Evolutionary conservation across 2,888 invertebrate species (phyloP).

Genomic region (Matsumyia berberina): DNA sequence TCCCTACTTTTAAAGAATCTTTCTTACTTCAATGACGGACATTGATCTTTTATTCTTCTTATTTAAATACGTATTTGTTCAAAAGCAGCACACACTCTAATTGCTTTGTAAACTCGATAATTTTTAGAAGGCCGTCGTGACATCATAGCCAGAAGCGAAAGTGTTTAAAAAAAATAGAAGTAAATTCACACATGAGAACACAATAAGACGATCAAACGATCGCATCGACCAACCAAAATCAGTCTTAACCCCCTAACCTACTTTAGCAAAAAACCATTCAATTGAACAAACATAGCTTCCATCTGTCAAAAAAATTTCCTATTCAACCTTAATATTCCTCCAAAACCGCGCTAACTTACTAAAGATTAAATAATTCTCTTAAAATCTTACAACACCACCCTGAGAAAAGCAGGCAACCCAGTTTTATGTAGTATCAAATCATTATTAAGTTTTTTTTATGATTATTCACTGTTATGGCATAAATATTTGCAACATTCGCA

Average conservation of each 20-base stretch:
- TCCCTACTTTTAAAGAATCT: too few species aligned
- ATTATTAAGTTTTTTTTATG: slow-evolving; percentile 33
- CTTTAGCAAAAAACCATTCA: background rate
- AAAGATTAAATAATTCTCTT: slow-evolving; percentile 1
- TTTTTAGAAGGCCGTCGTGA: too few species aligned
- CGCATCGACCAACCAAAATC: background rate
- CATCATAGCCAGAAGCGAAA: too few species aligned
- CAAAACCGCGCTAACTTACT: background rate
- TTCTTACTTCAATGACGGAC: too few species aligned
- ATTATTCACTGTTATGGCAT: slow-evolving; percentile 38
- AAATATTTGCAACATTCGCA: slow-evolving; percentile 65
- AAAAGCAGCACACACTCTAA: too few species aligned
- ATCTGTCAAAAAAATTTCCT: background rate
- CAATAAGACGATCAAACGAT: background rate
- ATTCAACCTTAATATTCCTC: slow-evolving; percentile 3
- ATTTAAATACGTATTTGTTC: too few species aligned
- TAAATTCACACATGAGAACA: too few species aligned
- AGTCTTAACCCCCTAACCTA: background rate
- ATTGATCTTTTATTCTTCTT: too few species aligned
- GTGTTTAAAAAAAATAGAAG: too few species aligned
- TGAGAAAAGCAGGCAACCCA: slow-evolving; percentile 17
- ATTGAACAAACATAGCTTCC: background rate
- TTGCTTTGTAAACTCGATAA: too few species aligned
- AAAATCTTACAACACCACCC: slow-evolving; percentile 12
- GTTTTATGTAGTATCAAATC: slow-evolving; percentile 6